A percentile compares a stretch with the other conserved stretches of the same genome.
phyloP scores from a whole-genome alignment of 2,797 vertebrate genomes.

The Neomorphus geoffroyi region DNA sequence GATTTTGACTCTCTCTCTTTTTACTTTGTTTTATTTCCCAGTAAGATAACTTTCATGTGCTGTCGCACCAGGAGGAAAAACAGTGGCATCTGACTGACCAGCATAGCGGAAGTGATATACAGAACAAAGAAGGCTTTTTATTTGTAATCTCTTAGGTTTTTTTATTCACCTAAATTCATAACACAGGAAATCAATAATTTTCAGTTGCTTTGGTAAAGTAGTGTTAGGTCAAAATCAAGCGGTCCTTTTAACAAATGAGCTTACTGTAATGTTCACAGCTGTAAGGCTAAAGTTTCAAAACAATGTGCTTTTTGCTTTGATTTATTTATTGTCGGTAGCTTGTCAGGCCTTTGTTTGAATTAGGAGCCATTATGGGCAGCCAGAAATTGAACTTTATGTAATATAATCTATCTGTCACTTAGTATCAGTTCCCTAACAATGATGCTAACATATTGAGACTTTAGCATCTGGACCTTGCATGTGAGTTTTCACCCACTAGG shows the following conservation, averaged over 20 bases:
- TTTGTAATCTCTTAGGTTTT: not conserved
- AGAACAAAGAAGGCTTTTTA: constrained; percentile 38
- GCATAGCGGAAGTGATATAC: not conserved
- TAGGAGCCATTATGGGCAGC: constrained; percentile 5
- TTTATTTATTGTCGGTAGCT: constrained; percentile 56
- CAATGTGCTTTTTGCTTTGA: not conserved
- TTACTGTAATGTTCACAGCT: not conserved
- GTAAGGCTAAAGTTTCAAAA: constrained; percentile 42
- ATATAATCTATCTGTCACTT: constrained; percentile 63
- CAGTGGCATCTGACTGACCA: constrained; percentile 6
- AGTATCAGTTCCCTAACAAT: constrained; percentile 18
- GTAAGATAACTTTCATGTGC: not conserved
- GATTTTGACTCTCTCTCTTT: not conserved
- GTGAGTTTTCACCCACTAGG: constrained; percentile 36
- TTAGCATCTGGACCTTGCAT: constrained; percentile 63
- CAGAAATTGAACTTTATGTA: constrained; percentile 50
- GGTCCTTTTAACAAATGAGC: not conserved
- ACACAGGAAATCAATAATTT: constrained; percentile 46
- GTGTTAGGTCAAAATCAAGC: constrained; percentile 9
- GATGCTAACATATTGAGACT: constrained; percentile 58
- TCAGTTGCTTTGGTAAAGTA: not conserved
- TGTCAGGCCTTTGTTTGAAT: constrained; percentile 47
- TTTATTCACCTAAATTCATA: constrained; percentile 12
- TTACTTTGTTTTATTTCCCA: not conserved
- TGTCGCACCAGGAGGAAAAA: not conserved